Base-by-base conservation (phyloP, 1,140 invertebrate genomes). In the Trigoniulus corallinus region DNA sequence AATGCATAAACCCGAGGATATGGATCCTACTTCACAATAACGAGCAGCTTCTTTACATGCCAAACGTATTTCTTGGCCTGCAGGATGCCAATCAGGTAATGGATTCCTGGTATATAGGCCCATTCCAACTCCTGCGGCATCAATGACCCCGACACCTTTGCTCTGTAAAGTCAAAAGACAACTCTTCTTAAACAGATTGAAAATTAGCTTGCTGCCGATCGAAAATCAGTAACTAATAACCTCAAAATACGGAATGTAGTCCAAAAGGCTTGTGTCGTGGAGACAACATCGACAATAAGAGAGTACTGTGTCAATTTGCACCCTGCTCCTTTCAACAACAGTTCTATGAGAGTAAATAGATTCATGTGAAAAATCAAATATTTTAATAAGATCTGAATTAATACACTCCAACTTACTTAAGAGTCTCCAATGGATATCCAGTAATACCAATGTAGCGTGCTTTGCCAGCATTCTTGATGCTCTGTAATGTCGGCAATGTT, bases 1-100 rank as follows among this genome's bases (percentile, higher is more conserved):
- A 34, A 7, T 34, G 15, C 29, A 34, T 34, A 34, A 34, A n/a
- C n/a, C n/a, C n/a, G n/a, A n/a, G n/a, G n/a, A 34, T 7, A 34
- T 34, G 15, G 7, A 34, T 7, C 15, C 15, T 34, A 71, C 70
- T 53, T 60, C 51, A 49, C 64, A 71, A 58, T 64, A 71, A 23
- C 55, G 24, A 15, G 61, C 60, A 22, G 71, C 69, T 43, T 64
- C 51, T 51, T 53, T 52, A 52, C 68, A 70, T 0, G 60, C 60
- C 20, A 74, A 62, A 65, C 84, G 88, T 0, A 81, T 72, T 21
- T 79, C 64, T 3, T 78, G 7, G 7, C 63, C 63, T 1, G 84
- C 86, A 20, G 85, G 84, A 70, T 95, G 89, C 89, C 89, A 95
- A 0, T 58, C 53, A 50, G 76, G 81, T 0, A 85, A 79, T 0